Evolutionary conservation across 2,888 invertebrate species (phyloP), one percentile per base, ranked within the genome.

Genomic region (Orchesella flavescens): DNA sequence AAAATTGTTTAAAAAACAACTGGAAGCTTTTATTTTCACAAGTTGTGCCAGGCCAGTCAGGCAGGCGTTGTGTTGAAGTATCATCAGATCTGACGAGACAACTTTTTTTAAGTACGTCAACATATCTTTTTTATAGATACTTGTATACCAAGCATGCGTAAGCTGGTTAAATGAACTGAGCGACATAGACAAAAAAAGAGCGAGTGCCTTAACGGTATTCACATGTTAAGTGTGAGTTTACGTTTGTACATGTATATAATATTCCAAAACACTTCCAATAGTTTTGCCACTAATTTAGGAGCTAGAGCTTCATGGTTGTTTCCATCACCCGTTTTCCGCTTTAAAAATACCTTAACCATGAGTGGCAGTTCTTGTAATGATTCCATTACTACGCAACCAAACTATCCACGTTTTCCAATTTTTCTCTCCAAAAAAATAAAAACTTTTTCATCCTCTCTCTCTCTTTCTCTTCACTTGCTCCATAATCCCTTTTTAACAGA

Each of bases 401-500:
- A 49, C 49, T 34, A 34, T 49, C n/a, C 49, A 49, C 49, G n/a
- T 49, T 49, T 49, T 49, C 49, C 49, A 49, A 34, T 34, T 34
- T 34, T 34, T 34, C 49, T 61, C 23, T 61, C 61, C 61, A 23
- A 17, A 46, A 17, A 46, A 53, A 53, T 24, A 59, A 72, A 55
- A 24, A 23, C 55, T 44, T 72, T 66, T 66, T 17, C 19, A 13
- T 63, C 49, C 24, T 49, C 46, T 74, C 13, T 23, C 43, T 15
- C 5, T 24, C 65, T 34, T 65, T 15, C 23, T 5, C 34, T 15
- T 5, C 15, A 34, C 63, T 24, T 63, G 24, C 65, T 34, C 34
- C 7, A 66, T 76, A 76, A 66, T 76, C 57, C 76, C 24, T 68
- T 66, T 66, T 66, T 66, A 44, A 66, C 13, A 13, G 76, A 66